phyloP scores from a whole-genome alignment of 2,888 invertebrate genomes.

The Idaea aversata region DNA sequence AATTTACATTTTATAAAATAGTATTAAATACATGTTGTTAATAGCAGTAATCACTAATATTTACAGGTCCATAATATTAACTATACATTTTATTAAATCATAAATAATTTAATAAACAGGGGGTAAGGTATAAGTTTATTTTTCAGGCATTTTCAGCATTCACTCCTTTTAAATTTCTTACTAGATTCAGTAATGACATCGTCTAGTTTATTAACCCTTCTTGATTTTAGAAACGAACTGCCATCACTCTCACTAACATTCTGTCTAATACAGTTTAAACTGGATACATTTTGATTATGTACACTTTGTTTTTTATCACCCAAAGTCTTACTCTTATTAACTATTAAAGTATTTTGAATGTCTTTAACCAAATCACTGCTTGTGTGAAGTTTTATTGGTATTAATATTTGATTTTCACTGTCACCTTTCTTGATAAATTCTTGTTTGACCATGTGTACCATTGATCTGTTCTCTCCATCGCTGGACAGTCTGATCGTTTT shows the following conservation, averaged over 20 bases:
- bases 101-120: slow-evolving; percentile 69
- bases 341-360: slow-evolving; percentile 75
- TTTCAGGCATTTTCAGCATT: slow-evolving; percentile 60
- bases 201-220: slow-evolving; percentile 68
- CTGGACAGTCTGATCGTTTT: slow-evolving; percentile 71
- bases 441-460: slow-evolving; percentile 64
- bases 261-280: slow-evolving; percentile 69
- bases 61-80: slow-evolving; percentile 67
- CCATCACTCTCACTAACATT: slow-evolving; percentile 68
- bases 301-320: slow-evolving; percentile 77
- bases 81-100: slow-evolving; percentile 72
- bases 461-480: slow-evolving; percentile 69
- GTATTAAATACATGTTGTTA: slow-evolving; percentile 74
- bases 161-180: slow-evolving; percentile 75
- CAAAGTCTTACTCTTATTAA: slow-evolving; percentile 72
- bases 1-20: slow-evolving; percentile 71
- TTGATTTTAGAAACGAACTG: slow-evolving; percentile 66
- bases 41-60: slow-evolving; percentile 67
- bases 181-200: slow-evolving; percentile 65
- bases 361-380: slow-evolving; percentile 73
- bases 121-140: slow-evolving; percentile 46
- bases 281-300: slow-evolving; percentile 74
- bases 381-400: slow-evolving; percentile 67
- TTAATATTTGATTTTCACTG: slow-evolving; percentile 70
- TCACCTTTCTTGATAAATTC: slow-evolving; percentile 70